phyloP scores from a whole-genome alignment of 2,113 vertebrate species.

The Athene cunicularia region DNA sequence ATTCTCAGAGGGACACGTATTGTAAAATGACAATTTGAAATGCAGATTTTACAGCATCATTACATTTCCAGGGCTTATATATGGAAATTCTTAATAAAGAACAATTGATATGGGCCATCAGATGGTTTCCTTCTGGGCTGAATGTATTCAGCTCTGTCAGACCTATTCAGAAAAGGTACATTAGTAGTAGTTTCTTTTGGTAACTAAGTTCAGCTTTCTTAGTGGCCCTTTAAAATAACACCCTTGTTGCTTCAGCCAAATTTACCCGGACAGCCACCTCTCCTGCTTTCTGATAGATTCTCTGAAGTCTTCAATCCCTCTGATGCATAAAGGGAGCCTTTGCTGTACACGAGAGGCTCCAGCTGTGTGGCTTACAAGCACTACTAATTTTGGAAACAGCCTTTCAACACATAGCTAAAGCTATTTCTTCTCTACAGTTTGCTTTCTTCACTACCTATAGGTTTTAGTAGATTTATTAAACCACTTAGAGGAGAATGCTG shows the following conservation, averaged over 20 bases:
- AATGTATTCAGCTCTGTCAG: background rate
- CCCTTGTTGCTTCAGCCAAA: background rate
- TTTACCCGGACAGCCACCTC: background rate
- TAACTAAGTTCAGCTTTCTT: background rate
- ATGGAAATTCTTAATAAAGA: no score
- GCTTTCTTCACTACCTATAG: constrained; percentile 8
- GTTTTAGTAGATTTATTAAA: background rate
- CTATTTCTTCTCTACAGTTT: constrained; percentile 10
- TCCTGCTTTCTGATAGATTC: constrained; percentile 16
- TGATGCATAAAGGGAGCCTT: constrained; percentile 56
- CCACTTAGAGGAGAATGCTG: background rate
- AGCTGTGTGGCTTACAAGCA: constrained; percentile 56
- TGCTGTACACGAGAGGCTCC: constrained; percentile 59
- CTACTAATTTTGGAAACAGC: constrained; percentile 64
- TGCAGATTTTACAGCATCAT: background rate
- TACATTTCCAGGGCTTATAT: background rate
- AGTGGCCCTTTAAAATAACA: background rate
- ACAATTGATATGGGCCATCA: background rate
- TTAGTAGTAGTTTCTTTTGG: background rate
- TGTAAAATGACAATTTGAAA: background rate
- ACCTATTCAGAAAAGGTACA: background rate
- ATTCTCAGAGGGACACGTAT: background rate
- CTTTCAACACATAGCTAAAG: constrained; percentile 20
- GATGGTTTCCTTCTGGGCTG: background rate
- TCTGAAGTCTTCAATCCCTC: constrained; percentile 57